Evolutionary conservation across 1,140 invertebrate genomes (phyloP), one percentile per base, ranked within the genome.

Genomic region (Onthophagus taurus): DNA sequence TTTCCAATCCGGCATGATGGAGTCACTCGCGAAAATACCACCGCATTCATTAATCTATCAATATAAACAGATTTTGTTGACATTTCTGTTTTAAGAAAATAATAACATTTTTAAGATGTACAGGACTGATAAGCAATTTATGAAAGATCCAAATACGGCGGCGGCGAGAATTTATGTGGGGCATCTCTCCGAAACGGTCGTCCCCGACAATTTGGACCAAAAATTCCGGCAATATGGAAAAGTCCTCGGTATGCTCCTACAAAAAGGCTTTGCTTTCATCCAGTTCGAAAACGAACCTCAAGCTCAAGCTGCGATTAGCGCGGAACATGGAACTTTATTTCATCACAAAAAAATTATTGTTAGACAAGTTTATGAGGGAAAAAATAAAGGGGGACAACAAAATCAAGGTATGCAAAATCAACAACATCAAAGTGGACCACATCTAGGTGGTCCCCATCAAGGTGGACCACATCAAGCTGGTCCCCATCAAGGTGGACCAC

Each of bases 231-330:
- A 75, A 31, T 81, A 85, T 63, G 87, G 85, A 7, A 76, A 69
- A 45, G 75, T 85, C 47, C 55, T 80, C 57, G 85, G 81, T 3
- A 74, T 86, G 2, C 62, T 81, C 8, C 67, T 85, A 13, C 82
- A 86, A 51, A 75, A 77, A 53, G 79, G 83, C 17, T 91, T 87
- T 70, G 87, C 83, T 26, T 92, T 91, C 66, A 78, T 91, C 4
- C 88, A 92, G 55, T 91, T 81, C 69, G 80, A 81, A 36, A 70
- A 72, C 29, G 86, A 89, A 55, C 68, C 74, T 14, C 70, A 78
- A 58, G 87, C 85, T 4, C 74, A 77, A 38, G 71, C 72, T 47
- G 86, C 85, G 37, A 84, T 89, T 18, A 60, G 71, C 35, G 73
- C 75, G 44, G 78, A 84, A 49, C 72, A 81, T 65, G 78, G 77